Evolutionary conservation across 2,888 invertebrate species (phyloP), one percentile per base, ranked within the genome.

Genomic region (Syritta pipiens): DNA sequence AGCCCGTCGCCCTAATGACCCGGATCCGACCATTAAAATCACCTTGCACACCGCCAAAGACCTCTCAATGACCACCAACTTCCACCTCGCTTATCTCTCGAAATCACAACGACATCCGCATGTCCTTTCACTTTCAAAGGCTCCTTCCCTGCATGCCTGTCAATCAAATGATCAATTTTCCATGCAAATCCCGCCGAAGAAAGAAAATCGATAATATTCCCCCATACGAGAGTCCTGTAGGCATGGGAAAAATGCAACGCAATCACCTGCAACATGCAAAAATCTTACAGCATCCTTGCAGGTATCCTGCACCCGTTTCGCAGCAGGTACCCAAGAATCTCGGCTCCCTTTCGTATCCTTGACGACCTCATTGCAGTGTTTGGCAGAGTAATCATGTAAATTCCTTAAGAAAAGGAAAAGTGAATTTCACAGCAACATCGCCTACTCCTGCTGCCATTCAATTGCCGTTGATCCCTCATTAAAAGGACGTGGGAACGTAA

Each of bases 401-500:
- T 79, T 79, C 57, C 48, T 69, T 17, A 72, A 60, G 67, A 74
- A 49, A 48, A 42, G 22, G 44, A 72, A 67, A 79, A 74, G 74
- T 74, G 72, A 67, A 79, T 63, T 46, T 71, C 59, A 44, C 42
- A n/a, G n/a, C n/a, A n/a, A 48, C 48, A 46, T 59, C 40, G 20
- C 22, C 28, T 37, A 40, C 60, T 55, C 42, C 53, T 24, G 24
- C 48, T 30, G 55, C 59, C 44, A 72, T 79, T 62, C 72, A 79
- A 62, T 72, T 67, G 57, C 49, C 28, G 74, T 74, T 79, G 79
- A 79, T 79, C 79, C 74, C 79, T 79, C 74, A 79, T 74, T 79
- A 81, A 60, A 30, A 53, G 81, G 76, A 82, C 82, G 83, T 83
- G 82, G 82, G 82, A 83, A 82, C 81, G 74, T 77, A 81, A 82